These are phyloP conservation scores for Notodromas monacha DNA, from an alignment of 2,888 invertebrate genomes.

Conservation along the genomic window DNA sequence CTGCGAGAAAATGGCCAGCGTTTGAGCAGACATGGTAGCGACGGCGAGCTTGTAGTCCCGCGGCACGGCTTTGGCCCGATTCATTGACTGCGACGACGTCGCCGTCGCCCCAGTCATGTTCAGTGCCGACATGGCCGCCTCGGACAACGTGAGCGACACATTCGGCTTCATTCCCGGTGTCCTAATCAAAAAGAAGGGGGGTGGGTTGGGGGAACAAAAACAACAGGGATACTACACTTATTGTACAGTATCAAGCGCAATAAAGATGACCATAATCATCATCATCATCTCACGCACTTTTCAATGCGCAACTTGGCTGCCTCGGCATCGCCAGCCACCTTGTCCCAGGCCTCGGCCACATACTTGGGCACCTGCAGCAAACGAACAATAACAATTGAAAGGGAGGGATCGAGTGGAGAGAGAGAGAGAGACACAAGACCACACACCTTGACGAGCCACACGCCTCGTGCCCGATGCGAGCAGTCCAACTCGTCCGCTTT, in stretches of 20 bases:
- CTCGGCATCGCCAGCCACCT: slow-evolving; percentile 58
- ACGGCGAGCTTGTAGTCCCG: slow-evolving; percentile 70
- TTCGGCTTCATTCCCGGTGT: slow-evolving; percentile 44
- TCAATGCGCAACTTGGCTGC: slow-evolving; percentile 63
- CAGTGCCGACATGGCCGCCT: slow-evolving; percentile 26
- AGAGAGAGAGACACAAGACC: background rate
- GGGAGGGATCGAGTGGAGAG: no score
- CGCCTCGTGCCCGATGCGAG: slow-evolving; percentile 55
- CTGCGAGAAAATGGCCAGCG: slow-evolving; percentile 68
- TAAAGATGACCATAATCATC: no score
- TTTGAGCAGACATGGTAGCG: slow-evolving; percentile 61
- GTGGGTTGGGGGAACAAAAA: no score
- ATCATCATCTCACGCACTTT: no score
- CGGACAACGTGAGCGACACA: slow-evolving; percentile 50
- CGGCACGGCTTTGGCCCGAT: slow-evolving; percentile 33
- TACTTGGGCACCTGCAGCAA: slow-evolving; percentile 47
- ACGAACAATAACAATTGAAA: no score
- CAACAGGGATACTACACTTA: no score
- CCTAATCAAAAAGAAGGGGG: no score
- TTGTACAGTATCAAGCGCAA: no score
- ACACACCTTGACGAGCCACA: slow-evolving; percentile 73
- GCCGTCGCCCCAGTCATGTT: background rate
- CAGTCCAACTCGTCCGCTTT: slow-evolving; percentile 27
- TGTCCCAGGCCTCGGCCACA: slow-evolving; percentile 76
- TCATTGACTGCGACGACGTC: no score